These are phyloP conservation scores for Silurus lanzhouensis DNA, from an alignment of 2,797 vertebrate genomes.

Conservation along the genomic window DNA sequence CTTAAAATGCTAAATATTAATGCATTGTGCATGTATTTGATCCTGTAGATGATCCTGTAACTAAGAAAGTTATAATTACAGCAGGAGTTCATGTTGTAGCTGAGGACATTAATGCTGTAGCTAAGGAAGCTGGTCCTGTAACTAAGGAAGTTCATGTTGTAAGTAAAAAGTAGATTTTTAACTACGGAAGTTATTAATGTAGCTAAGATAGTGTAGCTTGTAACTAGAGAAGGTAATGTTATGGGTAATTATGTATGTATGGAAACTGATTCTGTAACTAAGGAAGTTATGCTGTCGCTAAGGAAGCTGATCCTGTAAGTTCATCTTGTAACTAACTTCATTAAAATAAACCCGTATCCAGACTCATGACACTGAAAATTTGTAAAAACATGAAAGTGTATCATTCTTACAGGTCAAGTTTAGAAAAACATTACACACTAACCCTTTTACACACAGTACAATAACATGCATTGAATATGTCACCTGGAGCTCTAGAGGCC, in stretches of 20 bases:
- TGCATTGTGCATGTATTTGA: background rate
- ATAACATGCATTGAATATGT: conserved; percentile 11
- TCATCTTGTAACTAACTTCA: background rate
- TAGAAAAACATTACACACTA: background rate
- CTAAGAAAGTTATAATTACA: background rate
- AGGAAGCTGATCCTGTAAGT: background rate
- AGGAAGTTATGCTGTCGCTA: background rate
- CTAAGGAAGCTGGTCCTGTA: background rate
- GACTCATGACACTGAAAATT: background rate
- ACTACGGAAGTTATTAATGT: background rate
- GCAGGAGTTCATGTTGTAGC: background rate
- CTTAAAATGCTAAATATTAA: background rate
- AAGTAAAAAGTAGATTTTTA: too few relatives aligned
- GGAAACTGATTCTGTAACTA: too few relatives aligned
- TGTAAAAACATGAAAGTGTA: background rate
- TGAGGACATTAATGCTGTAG: background rate
- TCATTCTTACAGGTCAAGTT: background rate
- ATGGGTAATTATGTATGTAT: too few relatives aligned
- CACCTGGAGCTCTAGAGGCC: conserved; percentile 55
- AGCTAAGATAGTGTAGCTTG: background rate
- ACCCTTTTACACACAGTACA: conserved; percentile 4
- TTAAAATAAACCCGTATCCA: background rate
- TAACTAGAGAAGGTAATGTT: background rate
- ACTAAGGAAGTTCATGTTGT: background rate
- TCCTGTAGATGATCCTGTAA: background rate